phyloP scores from a whole-genome alignment of 1,140 invertebrate species.

The Himalopsyche phryganea region DNA sequence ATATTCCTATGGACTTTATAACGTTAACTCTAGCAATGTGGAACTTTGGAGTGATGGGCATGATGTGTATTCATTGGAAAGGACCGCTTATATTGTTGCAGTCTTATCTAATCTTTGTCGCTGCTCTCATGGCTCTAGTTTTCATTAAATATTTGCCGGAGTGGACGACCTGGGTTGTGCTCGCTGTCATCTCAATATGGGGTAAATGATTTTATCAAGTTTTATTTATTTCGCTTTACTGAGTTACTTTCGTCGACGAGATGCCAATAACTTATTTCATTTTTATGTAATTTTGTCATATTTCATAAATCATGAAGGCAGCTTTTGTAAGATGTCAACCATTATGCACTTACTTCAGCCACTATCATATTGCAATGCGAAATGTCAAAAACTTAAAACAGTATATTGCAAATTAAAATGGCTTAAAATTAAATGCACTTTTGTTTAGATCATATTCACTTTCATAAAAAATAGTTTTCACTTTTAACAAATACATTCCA shows the following conservation, averaged over 20 bases:
- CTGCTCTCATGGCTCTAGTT: slow-evolving; percentile 96
- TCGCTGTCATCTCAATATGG: slow-evolving; percentile 97
- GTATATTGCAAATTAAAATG: too few species aligned
- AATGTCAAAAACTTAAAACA: too few species aligned
- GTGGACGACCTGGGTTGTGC: slow-evolving; percentile 97
- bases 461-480: too few species aligned
- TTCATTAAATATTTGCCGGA: slow-evolving; percentile 99
- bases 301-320: too few species aligned
- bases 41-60: slow-evolving; percentile 97
- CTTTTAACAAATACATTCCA: too few species aligned
- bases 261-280: too few species aligned
- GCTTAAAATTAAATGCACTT: too few species aligned
- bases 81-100: slow-evolving; percentile 93
- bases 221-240: not conserved
- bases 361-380: too few species aligned
- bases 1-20: slow-evolving; percentile 93
- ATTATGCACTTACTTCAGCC: too few species aligned
- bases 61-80: slow-evolving; percentile 98
- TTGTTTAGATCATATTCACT: too few species aligned
- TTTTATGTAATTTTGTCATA: too few species aligned
- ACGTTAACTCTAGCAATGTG: slow-evolving; percentile 88
- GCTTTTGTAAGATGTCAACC: too few species aligned
- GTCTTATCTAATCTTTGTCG: slow-evolving; percentile 94
- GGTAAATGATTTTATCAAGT: slow-evolving; percentile 57
- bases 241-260: not conserved